phyloP scores from a whole-genome alignment of 2,113 vertebrate species.

The Miniopterus natalensis region DNA sequence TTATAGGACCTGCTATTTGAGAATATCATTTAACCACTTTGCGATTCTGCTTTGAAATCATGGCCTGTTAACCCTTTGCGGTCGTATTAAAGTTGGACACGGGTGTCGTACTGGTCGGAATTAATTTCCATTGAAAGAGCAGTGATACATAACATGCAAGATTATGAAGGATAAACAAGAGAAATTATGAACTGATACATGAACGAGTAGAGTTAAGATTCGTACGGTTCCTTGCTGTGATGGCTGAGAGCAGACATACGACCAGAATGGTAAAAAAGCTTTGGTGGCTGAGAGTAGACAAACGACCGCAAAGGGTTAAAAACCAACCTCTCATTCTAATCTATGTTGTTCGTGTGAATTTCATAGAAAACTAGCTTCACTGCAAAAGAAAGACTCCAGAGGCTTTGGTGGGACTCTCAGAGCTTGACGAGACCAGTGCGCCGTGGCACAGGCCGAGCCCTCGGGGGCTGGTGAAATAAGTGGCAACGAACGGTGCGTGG shows the following conservation, averaged over 20 bases:
- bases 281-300: no score
- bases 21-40: background rate
- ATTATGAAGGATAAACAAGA: no score
- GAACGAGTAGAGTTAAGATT: no score
- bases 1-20: background rate
- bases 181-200: no score
- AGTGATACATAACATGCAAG: no score
- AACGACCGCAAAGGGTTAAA: background rate
- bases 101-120: no score
- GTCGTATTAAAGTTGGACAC: no score
- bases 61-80: no score
- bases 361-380: background rate
- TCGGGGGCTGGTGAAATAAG: slow-evolving; percentile 23
- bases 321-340: background rate
- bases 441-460: background rate
- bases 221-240: no score
- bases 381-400: background rate
- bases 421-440: background rate
- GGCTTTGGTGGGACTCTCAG: background rate
- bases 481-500: slow-evolving; percentile 17
- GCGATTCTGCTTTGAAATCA: slow-evolving; percentile 21
- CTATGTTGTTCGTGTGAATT: background rate
- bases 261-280: no score
- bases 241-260: no score
- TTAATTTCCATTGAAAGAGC: no score